phyloP scores from a whole-genome alignment of 2,113 vertebrate species.

The Campylomormyrus numenius region DNA sequence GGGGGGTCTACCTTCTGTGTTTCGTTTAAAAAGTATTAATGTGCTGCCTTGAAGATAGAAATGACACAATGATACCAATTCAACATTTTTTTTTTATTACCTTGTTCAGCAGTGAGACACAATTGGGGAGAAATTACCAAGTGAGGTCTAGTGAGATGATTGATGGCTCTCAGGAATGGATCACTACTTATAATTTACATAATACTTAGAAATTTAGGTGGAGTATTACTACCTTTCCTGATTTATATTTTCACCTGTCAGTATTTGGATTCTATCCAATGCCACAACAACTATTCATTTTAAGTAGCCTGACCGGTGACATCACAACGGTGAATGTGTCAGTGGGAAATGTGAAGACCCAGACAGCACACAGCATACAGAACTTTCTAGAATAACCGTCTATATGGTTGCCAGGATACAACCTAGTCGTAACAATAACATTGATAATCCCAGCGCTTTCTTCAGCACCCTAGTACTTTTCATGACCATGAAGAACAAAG shows the following conservation, averaged over 20 bases:
- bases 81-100: not conserved
- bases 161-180: not conserved
- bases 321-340: not conserved
- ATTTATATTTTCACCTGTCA: not conserved
- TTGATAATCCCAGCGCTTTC: not conserved
- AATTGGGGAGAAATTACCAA: not conserved
- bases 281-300: not conserved
- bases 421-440: not conserved
- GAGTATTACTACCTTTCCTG: not conserved
- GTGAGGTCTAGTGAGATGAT: not conserved
- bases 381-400: not conserved
- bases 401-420: not conserved
- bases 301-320: not conserved
- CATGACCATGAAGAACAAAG: not conserved
- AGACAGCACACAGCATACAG: not conserved
- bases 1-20: not conserved
- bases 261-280: not conserved
- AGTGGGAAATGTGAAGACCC: not conserved
- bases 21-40: not conserved
- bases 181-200: not conserved
- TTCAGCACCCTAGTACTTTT: not conserved
- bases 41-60: not conserved
- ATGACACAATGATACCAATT: not conserved
- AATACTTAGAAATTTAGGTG: not conserved
- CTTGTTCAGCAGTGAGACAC: not conserved